Evolutionary conservation across 2,888 invertebrate genomes (phyloP).

Genomic region (Noctua fimbriata): DNA sequence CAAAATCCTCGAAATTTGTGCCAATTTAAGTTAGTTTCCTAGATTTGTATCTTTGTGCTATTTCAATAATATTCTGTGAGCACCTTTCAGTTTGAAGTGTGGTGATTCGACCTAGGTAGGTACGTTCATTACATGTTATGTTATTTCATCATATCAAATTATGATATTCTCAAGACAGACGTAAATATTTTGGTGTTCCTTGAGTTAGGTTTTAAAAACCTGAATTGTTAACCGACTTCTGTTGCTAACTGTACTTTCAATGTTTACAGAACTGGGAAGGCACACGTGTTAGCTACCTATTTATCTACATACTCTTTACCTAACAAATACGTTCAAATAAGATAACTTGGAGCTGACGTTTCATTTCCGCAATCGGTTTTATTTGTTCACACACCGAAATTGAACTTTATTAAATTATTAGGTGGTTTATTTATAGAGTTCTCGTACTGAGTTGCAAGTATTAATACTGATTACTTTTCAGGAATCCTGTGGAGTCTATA

Average conservation of each 20-base stretch:
- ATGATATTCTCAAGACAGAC: not conserved
- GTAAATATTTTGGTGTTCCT: not conserved
- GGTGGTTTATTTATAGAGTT: not conserved
- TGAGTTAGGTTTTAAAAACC: not conserved
- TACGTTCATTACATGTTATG: not conserved
- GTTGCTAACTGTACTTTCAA: not conserved
- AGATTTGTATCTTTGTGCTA: not conserved
- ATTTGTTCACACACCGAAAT: slow-evolving; percentile 10
- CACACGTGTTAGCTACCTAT: not conserved
- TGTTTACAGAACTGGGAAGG: not conserved
- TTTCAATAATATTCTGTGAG: not conserved
- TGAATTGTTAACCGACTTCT: not conserved
- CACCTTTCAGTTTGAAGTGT: not conserved
- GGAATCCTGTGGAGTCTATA: slow-evolving; percentile 93
- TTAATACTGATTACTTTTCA: slow-evolving; percentile 65
- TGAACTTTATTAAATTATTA: not conserved
- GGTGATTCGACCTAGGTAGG: not conserved
- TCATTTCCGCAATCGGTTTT: slow-evolving; percentile 6
- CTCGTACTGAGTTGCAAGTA: not conserved
- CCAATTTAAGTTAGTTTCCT: not conserved
- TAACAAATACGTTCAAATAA: slow-evolving; percentile 11
- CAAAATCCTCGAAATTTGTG: not conserved
- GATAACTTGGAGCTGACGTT: slow-evolving; percentile 17
- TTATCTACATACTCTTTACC: not conserved
- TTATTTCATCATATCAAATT: not conserved